Base-by-base conservation (phyloP, 2,888 invertebrate genomes). In the Nymphalis c-album region DNA sequence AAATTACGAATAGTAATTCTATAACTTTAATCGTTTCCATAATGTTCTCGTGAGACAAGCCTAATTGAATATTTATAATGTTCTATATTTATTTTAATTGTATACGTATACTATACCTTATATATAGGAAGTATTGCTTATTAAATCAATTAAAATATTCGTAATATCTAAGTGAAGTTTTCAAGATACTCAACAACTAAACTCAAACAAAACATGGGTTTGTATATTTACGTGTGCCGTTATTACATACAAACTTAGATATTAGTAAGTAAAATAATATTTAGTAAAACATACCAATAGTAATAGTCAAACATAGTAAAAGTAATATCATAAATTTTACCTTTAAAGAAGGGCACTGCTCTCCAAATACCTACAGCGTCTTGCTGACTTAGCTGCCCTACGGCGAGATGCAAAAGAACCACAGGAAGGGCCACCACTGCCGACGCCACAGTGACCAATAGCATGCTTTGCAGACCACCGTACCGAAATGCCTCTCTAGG, bases 301-400 rank as follows among this genome's bases (percentile, higher is more conserved):
- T 22, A n/a, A n/a, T n/a, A n/a, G n/a, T n/a, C n/a, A 10, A 47
- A n/a, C n/a, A 6, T 10, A 40, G 2, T 40, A 64, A 18, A 47
- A 60, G 17, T 22, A 48, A 20, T 18, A 26, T 60, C 60, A 45
- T 61, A 26, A 57, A 20, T 13, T 16, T 79, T 77, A 94, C 95
- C 95, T 93, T 89, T 94, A 78, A 95, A 94, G 76, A 95, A 92
- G 1, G 95, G 95, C 50, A 95, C 94, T 1, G 94, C 94, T 72
- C 93, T 90, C 94, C 94, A 95, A 22, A 94, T 87, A 60, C 94
- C 94, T 7, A 94, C 93, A 22, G 94, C 92, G 40, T 95, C 95
- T 76, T 94, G 94, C 79, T 94, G 94, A 67, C 94, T 94, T 66
- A 95, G 88, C 80, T 95, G 94, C 7, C 95, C 95, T 0, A 94